Evolutionary conservation across 2,888 invertebrate species (phyloP), one percentile per base, ranked within the genome.

Genomic region (Thelaira solivaga): DNA sequence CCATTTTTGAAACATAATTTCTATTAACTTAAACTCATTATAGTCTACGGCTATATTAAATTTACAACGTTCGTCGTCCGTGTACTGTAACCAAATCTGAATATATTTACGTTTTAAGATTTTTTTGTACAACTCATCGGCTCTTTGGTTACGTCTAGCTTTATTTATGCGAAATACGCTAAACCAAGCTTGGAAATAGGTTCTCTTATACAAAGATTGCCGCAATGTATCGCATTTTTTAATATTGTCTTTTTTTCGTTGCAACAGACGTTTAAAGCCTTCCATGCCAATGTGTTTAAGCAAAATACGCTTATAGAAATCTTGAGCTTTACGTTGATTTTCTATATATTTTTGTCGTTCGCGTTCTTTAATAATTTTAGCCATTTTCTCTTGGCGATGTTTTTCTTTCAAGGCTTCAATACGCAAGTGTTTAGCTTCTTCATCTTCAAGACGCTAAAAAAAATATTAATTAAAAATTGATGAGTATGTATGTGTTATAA

Each of bases 11-110:
- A 93, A 91, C 53, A 89, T 89, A 43, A 89, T 83, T 57, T 91
- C 91, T 49, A 90, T 89, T n/a, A 92, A 83, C 81, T 91, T 92
- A 68, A 93, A 89, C 76, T 94, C 93, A 81, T 92, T 92, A 87
- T 93, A 93, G 86, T 95, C 95, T 67, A 92, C 91, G 2, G 95
- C 94, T 1, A 94, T 93, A 89, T 93, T 93, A 83, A 90, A 89
- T 85, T 92, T 92, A 80, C 91, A 88, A 39, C 84, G 84, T 61
- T 87, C 85, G 36, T 83, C 64, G 31, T 81, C 68, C 7, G 85
- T 71, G 72, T 86, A 87, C 2, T 39, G 4, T 82, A 88, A 88
- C 89, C 93, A 93, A 5, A 85, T 84, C 6, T 83, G 68, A 2
- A 93, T 90, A 7, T 84, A 84, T 81, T 86, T 90, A 29, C 86